phyloP scores from a whole-genome alignment of 2,113 vertebrate genomes.

The Alligator mississippiensis region DNA sequence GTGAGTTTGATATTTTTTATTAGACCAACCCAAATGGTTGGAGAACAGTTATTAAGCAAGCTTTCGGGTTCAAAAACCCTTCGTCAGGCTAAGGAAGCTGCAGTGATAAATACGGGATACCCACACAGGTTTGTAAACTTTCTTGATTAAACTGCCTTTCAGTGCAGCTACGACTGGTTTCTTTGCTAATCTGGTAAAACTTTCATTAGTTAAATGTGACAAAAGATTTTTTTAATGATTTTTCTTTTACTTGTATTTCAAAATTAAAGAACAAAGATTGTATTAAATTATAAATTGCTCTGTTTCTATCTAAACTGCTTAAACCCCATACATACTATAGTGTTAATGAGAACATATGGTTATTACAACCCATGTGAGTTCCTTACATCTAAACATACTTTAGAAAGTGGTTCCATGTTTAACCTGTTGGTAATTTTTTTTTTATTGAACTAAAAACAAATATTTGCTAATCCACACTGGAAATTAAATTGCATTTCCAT shows the following conservation, averaged over 20 bases:
- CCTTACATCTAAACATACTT: too few relatives aligned
- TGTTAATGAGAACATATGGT: too few relatives aligned
- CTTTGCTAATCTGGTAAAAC: not conserved
- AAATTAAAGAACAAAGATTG: not conserved
- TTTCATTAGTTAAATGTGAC: not conserved
- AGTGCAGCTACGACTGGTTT: not conserved
- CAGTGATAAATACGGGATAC: not conserved
- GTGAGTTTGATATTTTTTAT: too few relatives aligned
- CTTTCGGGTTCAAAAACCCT: too few relatives aligned
- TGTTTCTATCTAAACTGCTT: not conserved
- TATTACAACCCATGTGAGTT: too few relatives aligned
- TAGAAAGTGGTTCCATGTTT: not conserved
- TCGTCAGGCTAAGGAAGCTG: too few relatives aligned
- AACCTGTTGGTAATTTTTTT: not conserved
- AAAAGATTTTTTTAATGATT: not conserved
- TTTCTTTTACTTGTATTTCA: too few relatives aligned
- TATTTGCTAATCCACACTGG: slow-evolving; percentile 11
- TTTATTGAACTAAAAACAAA: not conserved
- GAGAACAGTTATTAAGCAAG: too few relatives aligned
- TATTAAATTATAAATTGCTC: not conserved
- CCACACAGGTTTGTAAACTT: not conserved
- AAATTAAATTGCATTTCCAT: slow-evolving; percentile 17
- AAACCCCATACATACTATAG: not conserved
- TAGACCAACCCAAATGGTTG: too few relatives aligned
- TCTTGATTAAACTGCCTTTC: not conserved